Base-by-base conservation (phyloP, 2,113 vertebrate genomes). In the Origma solitaria region DNA sequence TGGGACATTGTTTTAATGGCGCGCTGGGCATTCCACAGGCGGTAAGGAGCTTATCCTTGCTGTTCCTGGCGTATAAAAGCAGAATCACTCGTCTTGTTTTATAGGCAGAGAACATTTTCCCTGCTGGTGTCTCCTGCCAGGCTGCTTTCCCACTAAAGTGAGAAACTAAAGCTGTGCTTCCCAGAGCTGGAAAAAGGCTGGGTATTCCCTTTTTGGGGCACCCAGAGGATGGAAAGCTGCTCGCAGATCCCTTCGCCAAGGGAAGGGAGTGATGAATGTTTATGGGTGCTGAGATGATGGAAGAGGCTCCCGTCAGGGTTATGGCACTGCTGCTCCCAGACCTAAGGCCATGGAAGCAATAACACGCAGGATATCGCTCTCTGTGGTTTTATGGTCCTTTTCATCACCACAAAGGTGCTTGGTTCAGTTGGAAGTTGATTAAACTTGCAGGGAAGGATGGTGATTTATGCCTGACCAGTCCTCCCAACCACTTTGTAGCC, bases 21-120 rank as follows among this genome's bases (percentile, higher is more conserved):
- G 51, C 72, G 6, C 2, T 40, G 79, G 64, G 45, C 56, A 13
- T 47, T 56, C 57, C 49, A 15, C 30, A 5, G 76, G 51, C 77
- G 64, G n/a, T 73, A 44, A 75, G 88, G n/a, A 93, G 60, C 44
- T 96, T 78, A 60, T 86, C 76, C 86, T 50, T 45, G 71, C 72
- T 91, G 75, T 71, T 90, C 58, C 50, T 83, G 86, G 44, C 20
- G 4, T 25, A 18, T n/a, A 65, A 86, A 81, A 88, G 38, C 40
- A 71, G 62, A 65, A 49, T 31, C 4, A 2, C 28, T 82, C 54
- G 60, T 1, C 56, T 60, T 1, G 0, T 76, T 80, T 81, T 17
- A 40, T 15, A 70, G 71, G 68, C 31, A 86, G 76, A 60, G 56
- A 38, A 62, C 23, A 40, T 68, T 54, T 37, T 78, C 90, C 82